Percentiles rank a stretch among this genome's conserved stretches.
Conservation (phyloP, 2,113 vertebrate genomes). For the Pteronura brasiliensis region DNA sequence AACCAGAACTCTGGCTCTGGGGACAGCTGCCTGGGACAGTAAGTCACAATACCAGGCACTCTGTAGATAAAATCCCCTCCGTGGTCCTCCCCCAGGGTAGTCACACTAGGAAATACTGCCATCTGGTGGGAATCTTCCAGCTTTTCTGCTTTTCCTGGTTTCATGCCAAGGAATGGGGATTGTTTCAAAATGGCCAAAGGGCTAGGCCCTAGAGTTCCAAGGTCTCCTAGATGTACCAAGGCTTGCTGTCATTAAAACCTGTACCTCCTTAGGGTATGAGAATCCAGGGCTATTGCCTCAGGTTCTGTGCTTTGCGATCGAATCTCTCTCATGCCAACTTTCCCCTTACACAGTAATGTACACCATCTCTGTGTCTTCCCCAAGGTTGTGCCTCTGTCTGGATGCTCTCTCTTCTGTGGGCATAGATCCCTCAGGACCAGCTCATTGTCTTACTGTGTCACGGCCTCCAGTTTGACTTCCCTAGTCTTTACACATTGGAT, state of each 20-base stretch:
- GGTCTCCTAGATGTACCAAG: background rate
- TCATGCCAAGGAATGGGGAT: background rate
- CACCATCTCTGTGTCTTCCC: background rate
- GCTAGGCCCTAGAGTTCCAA: no score
- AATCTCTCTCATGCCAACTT: background rate
- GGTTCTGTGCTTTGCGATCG: background rate
- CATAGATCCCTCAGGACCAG: background rate
- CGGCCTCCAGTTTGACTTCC: background rate
- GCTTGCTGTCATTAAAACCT: background rate
- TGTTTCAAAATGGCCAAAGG: background rate
- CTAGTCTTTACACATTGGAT: background rate
- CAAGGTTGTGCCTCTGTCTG: background rate
- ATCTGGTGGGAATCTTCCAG: constrained; percentile 6
- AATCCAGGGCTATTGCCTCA: background rate
- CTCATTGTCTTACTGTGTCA: fast-evolving
- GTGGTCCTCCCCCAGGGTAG: fast-evolving
- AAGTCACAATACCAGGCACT: background rate
- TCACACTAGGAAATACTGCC: constrained; percentile 36
- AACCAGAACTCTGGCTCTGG: background rate
- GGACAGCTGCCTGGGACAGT: background rate
- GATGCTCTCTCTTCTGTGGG: background rate
- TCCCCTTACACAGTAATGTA: background rate
- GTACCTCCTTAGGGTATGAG: background rate
- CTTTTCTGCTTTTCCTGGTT: background rate
- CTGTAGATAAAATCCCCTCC: background rate